Evolutionary conservation across 2,797 vertebrate species (phyloP), one percentile per base, ranked within the genome.

Genomic region (Arctocebus calabarensis): DNA sequence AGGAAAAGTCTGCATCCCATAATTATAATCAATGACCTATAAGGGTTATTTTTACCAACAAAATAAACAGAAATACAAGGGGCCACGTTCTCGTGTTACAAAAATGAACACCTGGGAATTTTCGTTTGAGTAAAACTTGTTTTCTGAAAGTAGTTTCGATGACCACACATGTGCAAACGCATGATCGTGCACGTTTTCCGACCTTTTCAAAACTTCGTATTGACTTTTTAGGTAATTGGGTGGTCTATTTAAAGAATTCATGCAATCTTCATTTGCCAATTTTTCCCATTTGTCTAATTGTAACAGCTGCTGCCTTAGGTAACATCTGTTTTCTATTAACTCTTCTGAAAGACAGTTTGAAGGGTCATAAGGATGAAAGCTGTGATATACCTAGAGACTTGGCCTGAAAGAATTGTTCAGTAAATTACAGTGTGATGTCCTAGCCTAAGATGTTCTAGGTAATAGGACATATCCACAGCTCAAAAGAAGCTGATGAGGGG

Each of bases 301-400:
- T 94, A 97, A 88, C 96, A 97, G 92, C 97, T 97, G 97, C 23
- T 96, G 66, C 90, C 74, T 94, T 93, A 81, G 82, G 75, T 92
- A 97, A 97, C 96, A 97, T 94, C 97, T 98, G 97, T 95, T 97
- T 85, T 91, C 94, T 81, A 97, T 97, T 97, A 98, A 96, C 92
- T 96, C 62, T 64, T 95, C 88, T 78, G 55, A 97, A 97, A 97
- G 70, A 97, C 61, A 94, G 91, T 97, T 94, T 55, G 25, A 94
- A 92, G 95, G 96, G 94, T 97, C 94, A 84, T 81, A 90, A 93
- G 79, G 75, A 81, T 92, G 73, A 88, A 57, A 92, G 37, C 12
- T 77, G 75, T 73, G n/a, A 74, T 64, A 66, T 9, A 95, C 85
- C 90, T 91, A 91, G 90, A 96, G 95, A 97, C 20, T 25, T 61